Conservation (phyloP, 2,113 vertebrate species). For the Hydrolagus affinis region DNA sequence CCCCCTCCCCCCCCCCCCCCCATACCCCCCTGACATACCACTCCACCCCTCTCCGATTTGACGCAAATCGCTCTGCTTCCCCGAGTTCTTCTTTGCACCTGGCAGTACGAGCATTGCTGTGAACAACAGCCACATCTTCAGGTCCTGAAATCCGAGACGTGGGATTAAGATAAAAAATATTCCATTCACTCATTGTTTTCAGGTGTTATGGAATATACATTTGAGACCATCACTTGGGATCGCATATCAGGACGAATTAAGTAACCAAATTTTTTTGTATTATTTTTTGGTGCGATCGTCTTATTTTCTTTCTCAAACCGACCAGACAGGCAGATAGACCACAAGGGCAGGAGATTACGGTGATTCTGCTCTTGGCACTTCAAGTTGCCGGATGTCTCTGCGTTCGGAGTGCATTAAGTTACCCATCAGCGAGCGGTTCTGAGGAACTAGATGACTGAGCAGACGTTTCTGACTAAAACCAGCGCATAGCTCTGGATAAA, state of each 20-base stretch:
- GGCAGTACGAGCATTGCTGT: not conserved
- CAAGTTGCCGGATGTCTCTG: conserved; percentile 15
- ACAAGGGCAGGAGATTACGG: not conserved
- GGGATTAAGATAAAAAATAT: not conserved
- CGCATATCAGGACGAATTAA: not conserved
- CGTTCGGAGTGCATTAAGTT: conserved; percentile 25
- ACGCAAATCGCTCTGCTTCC: not conserved
- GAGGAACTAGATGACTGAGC: not conserved
- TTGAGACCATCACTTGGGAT: not conserved
- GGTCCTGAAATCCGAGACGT: not conserved
- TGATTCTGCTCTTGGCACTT: conserved; percentile 20
- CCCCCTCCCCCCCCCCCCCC: not conserved
- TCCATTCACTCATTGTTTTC: not conserved
- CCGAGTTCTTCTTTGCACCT: not conserved
- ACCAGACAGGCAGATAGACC: not conserved
- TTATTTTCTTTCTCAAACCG: conserved; percentile 10
- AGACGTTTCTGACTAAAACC: not conserved
- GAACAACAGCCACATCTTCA: not conserved
- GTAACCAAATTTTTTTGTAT: not conserved
- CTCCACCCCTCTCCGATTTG: not conserved
- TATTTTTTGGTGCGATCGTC: not conserved
- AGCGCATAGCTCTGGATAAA: not conserved
- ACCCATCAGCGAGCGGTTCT: conserved; percentile 10
- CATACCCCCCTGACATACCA: not conserved
- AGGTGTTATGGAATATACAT: not conserved